phyloP scores from a whole-genome alignment of 1,140 invertebrate genomes.

The Wiebesia pumilae region DNA sequence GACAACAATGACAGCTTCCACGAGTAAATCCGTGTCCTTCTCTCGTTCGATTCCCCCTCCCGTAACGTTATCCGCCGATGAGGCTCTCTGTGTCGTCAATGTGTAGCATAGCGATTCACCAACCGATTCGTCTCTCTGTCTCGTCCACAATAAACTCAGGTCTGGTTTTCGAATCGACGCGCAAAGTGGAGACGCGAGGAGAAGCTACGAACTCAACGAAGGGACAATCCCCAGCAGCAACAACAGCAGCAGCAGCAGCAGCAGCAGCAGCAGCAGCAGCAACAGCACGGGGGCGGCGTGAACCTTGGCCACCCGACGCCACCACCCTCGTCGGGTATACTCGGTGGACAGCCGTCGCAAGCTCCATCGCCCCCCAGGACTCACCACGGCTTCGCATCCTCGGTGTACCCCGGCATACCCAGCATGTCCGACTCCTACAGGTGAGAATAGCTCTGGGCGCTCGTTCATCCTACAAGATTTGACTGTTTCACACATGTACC shows the following conservation, averaged over 20 bases:
- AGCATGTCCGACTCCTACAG: slow-evolving; percentile 80
- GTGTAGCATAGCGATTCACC: slow-evolving; percentile 66
- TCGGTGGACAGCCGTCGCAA: slow-evolving; percentile 68
- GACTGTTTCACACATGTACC: no score
- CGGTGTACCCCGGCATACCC: slow-evolving; percentile 73
- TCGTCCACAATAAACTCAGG: slow-evolving; percentile 79
- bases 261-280: slow-evolving; percentile 67
- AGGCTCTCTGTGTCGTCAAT: slow-evolving; percentile 44
- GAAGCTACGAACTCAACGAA: slow-evolving; percentile 92
- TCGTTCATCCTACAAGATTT: no score
- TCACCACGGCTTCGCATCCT: slow-evolving; percentile 72
- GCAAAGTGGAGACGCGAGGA: slow-evolving; percentile 99
- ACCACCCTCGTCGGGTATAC: slow-evolving; percentile 66
- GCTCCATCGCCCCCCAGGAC: slow-evolving; percentile 71
- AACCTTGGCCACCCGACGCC: slow-evolving; percentile 77
- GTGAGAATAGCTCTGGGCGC: no score
- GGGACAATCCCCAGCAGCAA: slow-evolving; percentile 72
- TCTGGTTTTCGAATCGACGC: slow-evolving; percentile 98
- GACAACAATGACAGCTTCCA: no score
- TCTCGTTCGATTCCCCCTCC: background rate
- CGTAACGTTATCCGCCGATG: background rate
- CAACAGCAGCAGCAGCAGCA: slow-evolving; percentile 68
- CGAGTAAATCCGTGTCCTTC: no score
- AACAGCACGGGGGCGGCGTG: slow-evolving; percentile 70
- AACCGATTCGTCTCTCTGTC: slow-evolving; percentile 69